Base-by-base conservation (phyloP, 2,888 invertebrate genomes). In the Lepidocyrtoides sp. region DNA sequence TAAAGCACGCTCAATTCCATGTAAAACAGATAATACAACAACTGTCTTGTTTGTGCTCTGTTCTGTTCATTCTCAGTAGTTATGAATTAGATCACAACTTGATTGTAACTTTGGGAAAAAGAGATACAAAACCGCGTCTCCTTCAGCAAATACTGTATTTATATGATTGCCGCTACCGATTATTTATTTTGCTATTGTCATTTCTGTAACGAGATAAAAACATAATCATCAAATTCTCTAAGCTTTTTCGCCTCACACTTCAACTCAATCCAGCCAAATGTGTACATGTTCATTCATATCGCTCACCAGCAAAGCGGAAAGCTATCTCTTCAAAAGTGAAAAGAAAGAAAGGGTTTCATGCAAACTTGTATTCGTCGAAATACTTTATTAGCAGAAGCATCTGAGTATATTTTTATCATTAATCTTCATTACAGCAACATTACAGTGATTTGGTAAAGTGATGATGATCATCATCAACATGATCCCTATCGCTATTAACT, bases 401-500 rank as follows among this genome's bases (percentile, higher is more conserved):
- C 29, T 66, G 60, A 83, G 57, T 83, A 60, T 81, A 89, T 89
- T 89, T 89, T 89, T 89, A 82, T 82, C 89, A 89, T 89, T 89
- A 83, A 89, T 89, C 89, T 89, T 89, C 75, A 89, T 89, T 89
- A 89, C 69, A 54, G 10, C 12, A 86, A 32, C 41, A 41, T n/a
- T 17, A 12, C 44, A 44, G 44, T 44, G 72, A 72, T 72, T 72
- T 72, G 72, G 72, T 72, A 72, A 72, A 44, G 72, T 72, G 72
- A 72, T 60, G 20, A 69, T 83, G 29, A 60, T 63, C 60, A 60
- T 83, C 44, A 66, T 66, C 44, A 20, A 14, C 20, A 8, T 20
- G 51, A 36, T n/a, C n/a, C 69, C 36, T 36, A 41, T 5, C 32
- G 14, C 17, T n/a, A n/a, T n/a, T 26, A 63, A 14, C 0, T n/a